These are phyloP conservation scores for Gadopsis bispinosus DNA, from an alignment of 2,797 vertebrate genomes.

Conservation along the genomic window DNA sequence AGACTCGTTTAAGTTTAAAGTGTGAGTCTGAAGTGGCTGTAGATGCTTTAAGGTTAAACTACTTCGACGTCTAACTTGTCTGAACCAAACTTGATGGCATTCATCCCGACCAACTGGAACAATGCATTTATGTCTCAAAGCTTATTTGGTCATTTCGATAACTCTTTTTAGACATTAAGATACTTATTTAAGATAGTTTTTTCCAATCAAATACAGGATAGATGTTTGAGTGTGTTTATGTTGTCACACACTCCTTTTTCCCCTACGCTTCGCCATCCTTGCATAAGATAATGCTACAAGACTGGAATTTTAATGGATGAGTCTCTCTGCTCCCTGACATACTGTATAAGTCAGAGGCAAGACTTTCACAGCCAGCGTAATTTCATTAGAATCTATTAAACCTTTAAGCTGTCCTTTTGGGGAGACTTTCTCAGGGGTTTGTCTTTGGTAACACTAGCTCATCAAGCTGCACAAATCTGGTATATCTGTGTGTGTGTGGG, in stretches of 20 bases:
- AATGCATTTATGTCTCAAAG: background rate
- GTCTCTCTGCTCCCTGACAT: conserved; percentile 35
- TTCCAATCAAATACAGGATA: background rate
- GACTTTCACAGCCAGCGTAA: conserved; percentile 55
- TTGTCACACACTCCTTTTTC: conserved; percentile 3
- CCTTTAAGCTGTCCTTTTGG: conserved; percentile 48
- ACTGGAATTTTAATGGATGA: conserved; percentile 60
- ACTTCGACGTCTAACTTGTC: conserved; percentile 30
- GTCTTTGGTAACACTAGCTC: conserved; percentile 60
- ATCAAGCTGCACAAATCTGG: conserved; percentile 41
- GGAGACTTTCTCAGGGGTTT: conserved; percentile 59
- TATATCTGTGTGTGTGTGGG: conserved; percentile 19
- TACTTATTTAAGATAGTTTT: background rate
- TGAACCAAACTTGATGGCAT: conserved; percentile 36
- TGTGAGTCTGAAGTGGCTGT: conserved; percentile 39
- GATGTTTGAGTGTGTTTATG: conserved; percentile 26
- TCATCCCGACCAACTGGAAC: conserved; percentile 1
- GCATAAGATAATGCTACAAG: conserved; percentile 44
- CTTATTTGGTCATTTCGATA: background rate
- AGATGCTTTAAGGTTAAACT: conserved; percentile 59
- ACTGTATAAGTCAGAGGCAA: conserved; percentile 34
- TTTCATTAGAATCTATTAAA: conserved; percentile 73
- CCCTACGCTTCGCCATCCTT: conserved; percentile 11
- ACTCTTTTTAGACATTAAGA: conserved; percentile 7
- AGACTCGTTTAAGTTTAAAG: conserved; percentile 41